Evolutionary conservation across 2,888 invertebrate species (phyloP).

Genomic region (Spatulosminthurus flaviceps): DNA sequence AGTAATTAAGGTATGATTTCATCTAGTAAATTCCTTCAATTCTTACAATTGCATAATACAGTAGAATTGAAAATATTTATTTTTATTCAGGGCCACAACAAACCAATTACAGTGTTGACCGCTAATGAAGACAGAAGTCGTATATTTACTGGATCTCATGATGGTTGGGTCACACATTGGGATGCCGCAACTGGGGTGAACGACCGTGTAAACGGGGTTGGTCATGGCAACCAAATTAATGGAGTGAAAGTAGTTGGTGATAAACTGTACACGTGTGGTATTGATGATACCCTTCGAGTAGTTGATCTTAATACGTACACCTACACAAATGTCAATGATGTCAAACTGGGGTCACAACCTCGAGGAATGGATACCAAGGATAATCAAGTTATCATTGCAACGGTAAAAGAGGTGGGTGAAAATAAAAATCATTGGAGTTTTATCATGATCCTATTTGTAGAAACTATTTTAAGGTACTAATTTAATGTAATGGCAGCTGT

Average conservation of each 20-base stretch:
- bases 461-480: too few relatives aligned
- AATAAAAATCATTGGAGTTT: constrained; percentile 16
- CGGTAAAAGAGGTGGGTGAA: constrained; percentile 80
- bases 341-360: constrained; percentile 89
- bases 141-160: constrained; percentile 93
- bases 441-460: too few relatives aligned
- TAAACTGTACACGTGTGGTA: constrained; percentile 84
- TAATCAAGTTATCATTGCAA: constrained; percentile 80
- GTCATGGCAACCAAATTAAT: constrained; percentile 96
- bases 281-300: constrained; percentile 87
- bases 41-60: too few relatives aligned
- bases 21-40: too few relatives aligned
- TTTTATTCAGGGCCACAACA: constrained; percentile 93
- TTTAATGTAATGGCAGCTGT: too few relatives aligned
- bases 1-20: constrained; percentile 75
- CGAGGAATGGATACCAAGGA: constrained; percentile 78
- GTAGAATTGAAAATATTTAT: too few relatives aligned
- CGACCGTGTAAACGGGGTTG: constrained; percentile 81
- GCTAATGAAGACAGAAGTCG: constrained; percentile 77
- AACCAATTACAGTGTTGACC: constrained; percentile 91
- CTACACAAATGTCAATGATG: constrained; percentile 74
- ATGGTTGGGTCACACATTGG: constrained; percentile 89
- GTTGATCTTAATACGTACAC: constrained; percentile 68
- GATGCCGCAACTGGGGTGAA: constrained; percentile 83
- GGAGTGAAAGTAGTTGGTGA: constrained; percentile 80